Conservation (phyloP, 2,888 invertebrate species). For the Dascillus cervinus region DNA sequence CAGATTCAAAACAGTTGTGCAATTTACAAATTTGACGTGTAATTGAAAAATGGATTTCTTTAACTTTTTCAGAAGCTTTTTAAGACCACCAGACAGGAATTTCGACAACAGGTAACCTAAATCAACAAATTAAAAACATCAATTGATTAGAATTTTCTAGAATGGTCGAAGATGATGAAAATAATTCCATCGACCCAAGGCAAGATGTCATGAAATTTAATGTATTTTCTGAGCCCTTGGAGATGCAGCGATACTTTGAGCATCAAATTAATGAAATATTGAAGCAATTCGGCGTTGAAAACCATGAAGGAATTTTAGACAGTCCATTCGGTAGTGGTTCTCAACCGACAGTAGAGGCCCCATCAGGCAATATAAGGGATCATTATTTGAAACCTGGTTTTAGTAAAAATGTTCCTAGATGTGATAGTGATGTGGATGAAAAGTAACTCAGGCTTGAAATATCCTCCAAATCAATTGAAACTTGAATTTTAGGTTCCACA, state of each 20-base stretch:
- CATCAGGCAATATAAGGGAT: slow-evolving; percentile 39
- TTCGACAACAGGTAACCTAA: too few relatives aligned
- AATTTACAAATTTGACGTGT: too few relatives aligned
- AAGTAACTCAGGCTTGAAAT: too few relatives aligned
- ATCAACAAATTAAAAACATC: too few relatives aligned
- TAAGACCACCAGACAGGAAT: not conserved
- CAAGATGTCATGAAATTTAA: slow-evolving; percentile 38
- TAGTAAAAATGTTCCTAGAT: slow-evolving; percentile 31
- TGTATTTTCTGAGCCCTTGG: slow-evolving; percentile 51
- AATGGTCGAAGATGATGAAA: too few relatives aligned
- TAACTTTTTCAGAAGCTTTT: slow-evolving; percentile 1
- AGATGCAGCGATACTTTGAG: slow-evolving; percentile 55
- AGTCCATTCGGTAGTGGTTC: slow-evolving; percentile 3
- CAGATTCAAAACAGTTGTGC: too few relatives aligned
- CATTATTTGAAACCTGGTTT: slow-evolving; percentile 49
- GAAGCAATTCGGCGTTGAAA: slow-evolving; percentile 39
- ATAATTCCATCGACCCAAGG: too few relatives aligned
- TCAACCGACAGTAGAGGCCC: too few relatives aligned
- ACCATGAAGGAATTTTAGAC: slow-evolving; percentile 15
- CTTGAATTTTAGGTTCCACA: slow-evolving; percentile 23
- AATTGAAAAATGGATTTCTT: slow-evolving; percentile 5
- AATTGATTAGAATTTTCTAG: too few relatives aligned
- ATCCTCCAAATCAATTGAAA: too few relatives aligned
- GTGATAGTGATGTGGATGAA: slow-evolving; percentile 50
- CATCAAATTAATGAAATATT: slow-evolving; percentile 52